Base-by-base conservation (phyloP, 1,140 invertebrate genomes). In the Drosophila watanabei region DNA sequence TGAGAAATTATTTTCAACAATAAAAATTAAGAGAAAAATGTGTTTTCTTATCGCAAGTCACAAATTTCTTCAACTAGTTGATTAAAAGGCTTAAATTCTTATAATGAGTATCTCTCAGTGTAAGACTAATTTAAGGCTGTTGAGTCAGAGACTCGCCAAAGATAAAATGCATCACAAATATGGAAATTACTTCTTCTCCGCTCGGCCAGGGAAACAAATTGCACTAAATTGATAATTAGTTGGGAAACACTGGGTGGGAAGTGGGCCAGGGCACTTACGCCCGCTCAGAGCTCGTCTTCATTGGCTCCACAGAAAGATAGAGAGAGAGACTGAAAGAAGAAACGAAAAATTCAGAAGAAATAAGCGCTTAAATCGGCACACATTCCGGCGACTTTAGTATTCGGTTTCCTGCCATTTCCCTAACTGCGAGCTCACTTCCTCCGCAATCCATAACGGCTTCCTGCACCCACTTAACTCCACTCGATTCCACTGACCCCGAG, bases 151-250 rank as follows among this genome's bases (percentile, higher is more conserved):
- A 61, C 76, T 80, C 61, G 59, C 70, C 49, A 72, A 45, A 78
- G 80, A 82, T 39, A 82, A 70, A 83, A 58, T 54, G 80, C 65
- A 72, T 51, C 35, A 71, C 61, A 68, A 65, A 73, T 78, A 72
- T 85, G 64, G 71, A 82, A 62, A 68, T 82, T 56, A 75, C 65
- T 33, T 59, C 61, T 33, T 59, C 79, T 71, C 59, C 49, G 59
- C 59, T 48, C 37, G 60, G 56, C 35, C 57, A 87, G 72, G 49
- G 82, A 65, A 79, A 64, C 85, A 88, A 88, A 88, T 88, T 88
- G 85, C 86, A 82, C 85, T 85, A 85, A 88, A 88, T 88, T 88
- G 85, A 88, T 88, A 88, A 88, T 88, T 89, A 89, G 84, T 79
- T 68, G 60, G 56, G 71, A 62, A 79, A 62, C 33, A 37, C 5